Evolutionary conservation across 2,888 invertebrate genomes (phyloP).

Genomic region (Eupithecia subfuscata): DNA sequence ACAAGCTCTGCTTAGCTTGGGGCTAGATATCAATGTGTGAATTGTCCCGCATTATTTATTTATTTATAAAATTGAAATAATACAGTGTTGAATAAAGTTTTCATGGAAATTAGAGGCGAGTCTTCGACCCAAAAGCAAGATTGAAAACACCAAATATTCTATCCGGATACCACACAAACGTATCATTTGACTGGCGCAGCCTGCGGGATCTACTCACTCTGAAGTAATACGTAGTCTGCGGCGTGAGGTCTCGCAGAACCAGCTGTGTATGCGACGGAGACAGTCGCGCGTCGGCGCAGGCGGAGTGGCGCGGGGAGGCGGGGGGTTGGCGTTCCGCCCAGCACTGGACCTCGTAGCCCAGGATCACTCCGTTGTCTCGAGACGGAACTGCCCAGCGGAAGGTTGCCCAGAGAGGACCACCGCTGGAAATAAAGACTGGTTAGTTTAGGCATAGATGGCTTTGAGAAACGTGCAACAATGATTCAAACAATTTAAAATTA

Average conservation of each 20-base stretch:
- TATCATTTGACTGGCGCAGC: neutral
- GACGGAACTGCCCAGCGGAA: conserved; percentile 93
- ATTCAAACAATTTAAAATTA: neutral
- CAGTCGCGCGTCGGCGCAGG: conserved; percentile 81
- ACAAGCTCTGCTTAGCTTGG: too few species aligned
- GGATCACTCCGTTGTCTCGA: conserved; percentile 89
- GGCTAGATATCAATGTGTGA: too few species aligned
- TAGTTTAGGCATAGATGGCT: neutral
- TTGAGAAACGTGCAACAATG: neutral
- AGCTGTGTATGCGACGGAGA: conserved; percentile 83
- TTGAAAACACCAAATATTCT: neutral
- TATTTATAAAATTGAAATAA: too few species aligned
- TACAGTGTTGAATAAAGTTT: too few species aligned
- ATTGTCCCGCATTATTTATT: too few species aligned
- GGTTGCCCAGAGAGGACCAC: conserved; percentile 82
- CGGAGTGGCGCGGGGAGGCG: conserved; percentile 69
- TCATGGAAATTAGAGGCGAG: too few species aligned
- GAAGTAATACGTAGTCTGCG: conserved; percentile 87
- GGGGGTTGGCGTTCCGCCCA: conserved; percentile 73
- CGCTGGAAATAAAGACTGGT: conserved; percentile 49
- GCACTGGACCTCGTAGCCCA: conserved; percentile 89
- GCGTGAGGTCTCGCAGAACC: conserved; percentile 80
- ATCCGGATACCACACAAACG: too few species aligned
- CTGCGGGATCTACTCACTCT: conserved; percentile 74
- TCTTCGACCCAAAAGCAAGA: neutral